Conservation (phyloP, 1,140 invertebrate species). For the Capitella teleta region DNA sequence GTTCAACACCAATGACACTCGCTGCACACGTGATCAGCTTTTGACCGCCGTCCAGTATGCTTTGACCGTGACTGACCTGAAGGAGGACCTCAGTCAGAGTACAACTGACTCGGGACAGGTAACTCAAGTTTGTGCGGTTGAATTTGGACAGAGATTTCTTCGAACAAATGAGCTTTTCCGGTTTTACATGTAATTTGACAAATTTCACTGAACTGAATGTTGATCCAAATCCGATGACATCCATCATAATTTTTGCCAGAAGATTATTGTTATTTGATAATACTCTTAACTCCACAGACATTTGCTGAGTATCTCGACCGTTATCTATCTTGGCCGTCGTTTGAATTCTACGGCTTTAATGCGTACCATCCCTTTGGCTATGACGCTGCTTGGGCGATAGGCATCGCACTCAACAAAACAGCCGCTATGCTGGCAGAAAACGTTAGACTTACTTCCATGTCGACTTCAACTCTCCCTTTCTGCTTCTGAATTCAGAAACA, state of each 20-base stretch:
- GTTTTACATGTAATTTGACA: too few species aligned
- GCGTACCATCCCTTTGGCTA: background rate
- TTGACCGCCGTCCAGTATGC: background rate
- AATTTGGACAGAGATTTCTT: too few species aligned
- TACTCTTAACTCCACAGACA: background rate
- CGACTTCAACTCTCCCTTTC: too few species aligned
- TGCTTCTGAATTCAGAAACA: too few species aligned
- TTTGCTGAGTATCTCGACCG: slow-evolving; percentile 10
- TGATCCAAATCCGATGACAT: too few species aligned
- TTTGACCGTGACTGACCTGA: slow-evolving; percentile 8
- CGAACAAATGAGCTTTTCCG: too few species aligned
- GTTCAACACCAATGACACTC: background rate
- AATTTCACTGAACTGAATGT: too few species aligned
- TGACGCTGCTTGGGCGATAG: background rate
- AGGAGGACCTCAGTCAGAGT: slow-evolving; percentile 8
- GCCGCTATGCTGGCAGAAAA: slow-evolving; percentile 13
- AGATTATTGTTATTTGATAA: background rate
- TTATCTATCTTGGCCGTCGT: background rate
- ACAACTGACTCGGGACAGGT: slow-evolving; percentile 3
- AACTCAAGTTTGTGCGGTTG: too few species aligned
- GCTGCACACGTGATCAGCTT: background rate
- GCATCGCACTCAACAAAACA: background rate
- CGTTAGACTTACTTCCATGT: too few species aligned
- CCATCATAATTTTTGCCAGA: too few species aligned
- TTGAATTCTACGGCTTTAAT: slow-evolving; percentile 6